Conservation (phyloP, 1,140 invertebrate species). For the Scaptomyza pallida region DNA sequence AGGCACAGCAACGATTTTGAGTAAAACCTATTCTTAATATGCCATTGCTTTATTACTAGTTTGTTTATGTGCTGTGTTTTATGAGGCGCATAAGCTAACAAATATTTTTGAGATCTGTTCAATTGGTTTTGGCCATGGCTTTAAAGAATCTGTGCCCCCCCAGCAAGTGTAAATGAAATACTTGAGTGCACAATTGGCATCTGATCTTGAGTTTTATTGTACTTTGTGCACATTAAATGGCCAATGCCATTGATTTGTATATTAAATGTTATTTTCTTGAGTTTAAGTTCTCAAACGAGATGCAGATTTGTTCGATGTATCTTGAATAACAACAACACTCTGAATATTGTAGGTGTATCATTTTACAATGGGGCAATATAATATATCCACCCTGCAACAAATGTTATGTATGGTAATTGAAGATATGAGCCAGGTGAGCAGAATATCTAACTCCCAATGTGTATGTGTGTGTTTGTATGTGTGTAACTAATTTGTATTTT, state of each 20-base stretch:
- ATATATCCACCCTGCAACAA: conserved; percentile 20
- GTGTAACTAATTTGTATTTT: neutral
- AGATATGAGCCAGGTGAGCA: conserved; percentile 40
- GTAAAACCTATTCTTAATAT: conserved; percentile 24
- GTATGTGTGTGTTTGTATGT: conserved; percentile 11
- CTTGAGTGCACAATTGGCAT: conserved; percentile 11
- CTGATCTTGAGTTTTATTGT: conserved; percentile 32
- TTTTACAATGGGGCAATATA: conserved; percentile 24
- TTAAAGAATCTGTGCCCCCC: conserved; percentile 22
- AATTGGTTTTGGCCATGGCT: conserved; percentile 40
- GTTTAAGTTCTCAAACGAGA: neutral
- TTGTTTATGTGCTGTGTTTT: conserved; percentile 15
- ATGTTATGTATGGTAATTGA: conserved; percentile 30
- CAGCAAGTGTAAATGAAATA: conserved; percentile 32
- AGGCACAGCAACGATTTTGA: conserved; percentile 20
- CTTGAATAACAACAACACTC: conserved; percentile 1
- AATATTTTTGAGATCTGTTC: conserved; percentile 29
- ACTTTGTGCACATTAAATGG: conserved; percentile 21
- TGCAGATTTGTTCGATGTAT: neutral
- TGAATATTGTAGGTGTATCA: conserved; percentile 27
- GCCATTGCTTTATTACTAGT: neutral
- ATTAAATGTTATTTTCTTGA: neutral
- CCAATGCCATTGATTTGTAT: conserved; percentile 29
- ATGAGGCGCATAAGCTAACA: conserved; percentile 30
- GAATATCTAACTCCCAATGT: neutral